phyloP scores from a whole-genome alignment of 2,113 vertebrate species.

The Aphelocoma coerulescens region DNA sequence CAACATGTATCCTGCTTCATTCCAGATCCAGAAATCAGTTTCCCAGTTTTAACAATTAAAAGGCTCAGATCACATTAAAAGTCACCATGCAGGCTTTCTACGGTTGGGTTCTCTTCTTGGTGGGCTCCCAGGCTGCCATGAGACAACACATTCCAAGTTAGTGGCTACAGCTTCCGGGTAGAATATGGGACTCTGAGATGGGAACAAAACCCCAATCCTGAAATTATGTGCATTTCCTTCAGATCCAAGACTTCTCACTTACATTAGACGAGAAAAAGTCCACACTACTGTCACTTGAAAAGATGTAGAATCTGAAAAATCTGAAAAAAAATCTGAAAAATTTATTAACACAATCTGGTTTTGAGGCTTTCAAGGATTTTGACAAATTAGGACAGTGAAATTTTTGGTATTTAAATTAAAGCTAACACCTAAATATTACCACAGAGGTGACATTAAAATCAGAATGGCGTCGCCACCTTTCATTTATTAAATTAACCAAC shows the following conservation, averaged over 20 bases:
- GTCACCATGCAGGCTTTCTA: background rate
- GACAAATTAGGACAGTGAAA: background rate
- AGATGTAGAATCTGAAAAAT: background rate
- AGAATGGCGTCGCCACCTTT: background rate
- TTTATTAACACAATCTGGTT: background rate
- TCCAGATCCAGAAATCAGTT: background rate
- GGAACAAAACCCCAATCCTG: background rate
- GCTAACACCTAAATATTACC: background rate
- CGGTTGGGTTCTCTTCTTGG: background rate
- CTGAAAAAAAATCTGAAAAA: background rate
- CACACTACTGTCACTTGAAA: background rate
- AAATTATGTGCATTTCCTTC: background rate
- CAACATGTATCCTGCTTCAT: background rate
- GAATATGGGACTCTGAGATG: background rate
- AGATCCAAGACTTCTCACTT: background rate
- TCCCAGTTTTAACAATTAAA: background rate
- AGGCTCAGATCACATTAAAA: background rate
- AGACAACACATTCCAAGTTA: background rate
- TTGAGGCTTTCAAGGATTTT: background rate
- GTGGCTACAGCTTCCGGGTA: background rate
- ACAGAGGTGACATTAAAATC: background rate
- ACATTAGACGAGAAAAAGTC: background rate
- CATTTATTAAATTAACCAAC: background rate
- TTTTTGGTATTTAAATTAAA: background rate
- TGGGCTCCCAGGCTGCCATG: background rate